Evolutionary conservation across 2,888 invertebrate genomes (phyloP).

Genomic region (Nezara viridula): DNA sequence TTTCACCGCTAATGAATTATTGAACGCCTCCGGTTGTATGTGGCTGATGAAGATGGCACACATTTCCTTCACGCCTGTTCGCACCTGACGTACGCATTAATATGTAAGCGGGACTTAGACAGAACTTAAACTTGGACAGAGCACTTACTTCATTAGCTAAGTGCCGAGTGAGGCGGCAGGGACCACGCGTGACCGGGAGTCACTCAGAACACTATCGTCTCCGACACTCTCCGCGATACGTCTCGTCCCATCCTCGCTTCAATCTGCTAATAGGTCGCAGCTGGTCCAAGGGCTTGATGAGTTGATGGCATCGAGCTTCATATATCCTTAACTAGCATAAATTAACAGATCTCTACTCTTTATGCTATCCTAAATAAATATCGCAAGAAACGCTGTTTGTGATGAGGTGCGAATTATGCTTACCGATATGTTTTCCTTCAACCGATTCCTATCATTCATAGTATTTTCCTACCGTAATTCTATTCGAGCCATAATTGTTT

Average conservation of each 20-base stretch:
- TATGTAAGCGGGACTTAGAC: not conserved
- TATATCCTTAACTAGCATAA: not conserved
- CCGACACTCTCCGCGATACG: not conserved
- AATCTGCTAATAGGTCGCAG: slow-evolving; percentile 7
- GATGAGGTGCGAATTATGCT: no score
- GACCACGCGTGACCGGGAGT: slow-evolving; percentile 37
- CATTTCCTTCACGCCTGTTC: slow-evolving; percentile 29
- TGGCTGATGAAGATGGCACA: slow-evolving; percentile 34
- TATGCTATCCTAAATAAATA: not conserved
- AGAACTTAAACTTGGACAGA: slow-evolving; percentile 41
- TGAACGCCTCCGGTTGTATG: not conserved
- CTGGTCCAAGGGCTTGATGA: not conserved
- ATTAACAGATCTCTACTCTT: not conserved
- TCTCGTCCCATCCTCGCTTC: slow-evolving; percentile 11
- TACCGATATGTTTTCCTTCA: no score
- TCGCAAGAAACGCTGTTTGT: no score
- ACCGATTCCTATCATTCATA: no score
- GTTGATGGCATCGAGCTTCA: not conserved
- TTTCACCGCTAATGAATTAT: slow-evolving; percentile 48
- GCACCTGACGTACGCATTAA: slow-evolving; percentile 56
- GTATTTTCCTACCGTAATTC: no score
- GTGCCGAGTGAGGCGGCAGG: not conserved
- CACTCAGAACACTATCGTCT: slow-evolving; percentile 4
- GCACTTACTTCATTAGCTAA: slow-evolving; percentile 58
- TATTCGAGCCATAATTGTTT: no score